Conservation (phyloP, 1,140 invertebrate genomes). For the Steinernema feltiae region DNA sequence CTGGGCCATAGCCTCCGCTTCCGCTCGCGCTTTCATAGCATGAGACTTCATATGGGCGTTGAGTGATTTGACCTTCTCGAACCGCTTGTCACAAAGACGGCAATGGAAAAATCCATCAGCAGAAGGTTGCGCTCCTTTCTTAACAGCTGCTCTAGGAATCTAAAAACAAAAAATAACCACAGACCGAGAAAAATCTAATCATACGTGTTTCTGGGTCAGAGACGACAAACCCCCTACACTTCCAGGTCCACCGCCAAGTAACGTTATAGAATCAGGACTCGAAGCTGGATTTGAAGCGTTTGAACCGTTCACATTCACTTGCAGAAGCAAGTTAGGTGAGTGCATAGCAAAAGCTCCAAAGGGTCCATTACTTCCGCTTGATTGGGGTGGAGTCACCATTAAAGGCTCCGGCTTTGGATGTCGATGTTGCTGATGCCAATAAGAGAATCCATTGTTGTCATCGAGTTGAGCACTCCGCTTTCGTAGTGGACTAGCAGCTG, state of each 20-base stretch:
- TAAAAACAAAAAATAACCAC: neutral
- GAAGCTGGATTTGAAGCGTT: neutral
- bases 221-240: neutral
- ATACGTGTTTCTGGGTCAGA: neutral
- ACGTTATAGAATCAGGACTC: neutral
- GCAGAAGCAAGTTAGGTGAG: neutral
- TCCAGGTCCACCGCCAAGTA: neutral
- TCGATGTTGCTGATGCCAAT: neutral
- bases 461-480: neutral
- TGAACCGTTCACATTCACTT: constrained; percentile 1
- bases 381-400: neutral
- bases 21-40: constrained; percentile 56
- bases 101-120: constrained; percentile 58
- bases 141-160: constrained; percentile 17
- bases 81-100: constrained; percentile 53
- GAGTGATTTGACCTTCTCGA: constrained; percentile 54
- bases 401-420: neutral
- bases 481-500: neutral
- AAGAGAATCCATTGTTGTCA: constrained; percentile 5
- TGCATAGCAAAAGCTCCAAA: neutral
- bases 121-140: constrained; percentile 56
- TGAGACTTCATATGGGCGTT: constrained; percentile 58
- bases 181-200: neutral
- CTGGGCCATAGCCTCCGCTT: constrained; percentile 51
- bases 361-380: neutral